Conservation (phyloP, 2,113 vertebrate genomes). For the Chionis minor region DNA sequence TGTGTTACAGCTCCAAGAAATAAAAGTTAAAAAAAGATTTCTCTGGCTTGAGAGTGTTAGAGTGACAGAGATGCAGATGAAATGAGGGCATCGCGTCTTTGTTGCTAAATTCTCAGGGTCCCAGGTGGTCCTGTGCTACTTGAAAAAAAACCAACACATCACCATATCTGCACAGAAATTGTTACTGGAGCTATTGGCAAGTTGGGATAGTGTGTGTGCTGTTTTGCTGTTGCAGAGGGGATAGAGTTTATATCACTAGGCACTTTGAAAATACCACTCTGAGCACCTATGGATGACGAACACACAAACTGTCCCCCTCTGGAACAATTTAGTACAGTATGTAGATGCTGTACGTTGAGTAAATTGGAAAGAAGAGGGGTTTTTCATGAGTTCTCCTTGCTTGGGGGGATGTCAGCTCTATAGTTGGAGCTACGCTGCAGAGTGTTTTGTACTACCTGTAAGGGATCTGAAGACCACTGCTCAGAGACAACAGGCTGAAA, state of each 20-base stretch:
- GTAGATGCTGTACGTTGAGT: not conserved
- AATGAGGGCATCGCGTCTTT: not conserved
- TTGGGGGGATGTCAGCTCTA: rapidly evolving
- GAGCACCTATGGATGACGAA: not conserved
- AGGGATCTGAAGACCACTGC: not conserved
- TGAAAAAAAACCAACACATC: not conserved
- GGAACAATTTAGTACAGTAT: not conserved
- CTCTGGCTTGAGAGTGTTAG: not conserved
- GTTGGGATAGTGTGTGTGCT: not conserved
- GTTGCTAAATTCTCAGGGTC: not conserved
- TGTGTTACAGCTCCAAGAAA: not conserved
- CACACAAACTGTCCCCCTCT: not conserved
- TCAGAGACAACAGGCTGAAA: not conserved
- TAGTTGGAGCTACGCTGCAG: not conserved
- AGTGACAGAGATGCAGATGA: not conserved
- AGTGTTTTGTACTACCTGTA: not conserved
- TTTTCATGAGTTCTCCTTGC: not conserved
- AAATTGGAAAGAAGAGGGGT: not conserved
- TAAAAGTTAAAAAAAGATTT: not conserved
- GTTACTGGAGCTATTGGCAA: not conserved
- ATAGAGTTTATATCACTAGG: not conserved
- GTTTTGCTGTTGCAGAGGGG: not conserved
- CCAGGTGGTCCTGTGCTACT: not conserved
- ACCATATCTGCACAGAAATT: not conserved
- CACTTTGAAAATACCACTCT: not conserved